phyloP scores from a whole-genome alignment of 2,888 invertebrate genomes.

The Diplolepis rosae region DNA sequence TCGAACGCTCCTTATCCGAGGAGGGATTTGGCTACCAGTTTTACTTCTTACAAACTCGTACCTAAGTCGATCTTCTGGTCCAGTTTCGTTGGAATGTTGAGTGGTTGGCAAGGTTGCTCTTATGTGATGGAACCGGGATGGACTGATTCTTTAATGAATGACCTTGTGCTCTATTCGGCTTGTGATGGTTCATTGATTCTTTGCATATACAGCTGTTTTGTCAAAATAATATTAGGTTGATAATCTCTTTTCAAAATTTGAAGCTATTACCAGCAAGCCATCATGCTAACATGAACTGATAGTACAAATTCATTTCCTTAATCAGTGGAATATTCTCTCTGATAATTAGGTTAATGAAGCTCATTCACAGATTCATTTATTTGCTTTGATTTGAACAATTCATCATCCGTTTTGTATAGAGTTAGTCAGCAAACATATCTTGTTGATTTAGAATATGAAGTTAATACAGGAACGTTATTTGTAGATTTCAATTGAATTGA shows the following conservation, averaged over 20 bases:
- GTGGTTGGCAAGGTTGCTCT: not conserved
- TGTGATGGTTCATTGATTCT: not conserved
- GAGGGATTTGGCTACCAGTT: conserved; percentile 30
- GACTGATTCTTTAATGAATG: not conserved
- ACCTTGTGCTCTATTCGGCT: conserved; percentile 6
- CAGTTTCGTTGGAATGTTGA: conserved; percentile 21
- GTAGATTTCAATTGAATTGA: no score
- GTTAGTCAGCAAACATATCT: not conserved
- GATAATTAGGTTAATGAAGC: not conserved
- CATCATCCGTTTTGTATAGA: not conserved
- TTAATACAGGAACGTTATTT: no score
- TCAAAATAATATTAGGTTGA: no score
- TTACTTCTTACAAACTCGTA: conserved; percentile 24
- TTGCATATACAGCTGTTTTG: no score
- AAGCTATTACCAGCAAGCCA: no score
- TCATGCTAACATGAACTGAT: no score
- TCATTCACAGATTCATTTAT: not conserved
- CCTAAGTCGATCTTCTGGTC: conserved; percentile 27
- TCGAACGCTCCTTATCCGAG: conserved; percentile 26
- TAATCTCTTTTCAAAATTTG: no score
- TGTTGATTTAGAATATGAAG: no score
- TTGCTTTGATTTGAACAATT: not conserved
- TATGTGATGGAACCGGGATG: not conserved
- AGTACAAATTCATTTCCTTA: not conserved
- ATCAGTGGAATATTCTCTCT: not conserved